Evolutionary conservation across 2,888 invertebrate species (phyloP).

Genomic region (Corbicula japonica): DNA sequence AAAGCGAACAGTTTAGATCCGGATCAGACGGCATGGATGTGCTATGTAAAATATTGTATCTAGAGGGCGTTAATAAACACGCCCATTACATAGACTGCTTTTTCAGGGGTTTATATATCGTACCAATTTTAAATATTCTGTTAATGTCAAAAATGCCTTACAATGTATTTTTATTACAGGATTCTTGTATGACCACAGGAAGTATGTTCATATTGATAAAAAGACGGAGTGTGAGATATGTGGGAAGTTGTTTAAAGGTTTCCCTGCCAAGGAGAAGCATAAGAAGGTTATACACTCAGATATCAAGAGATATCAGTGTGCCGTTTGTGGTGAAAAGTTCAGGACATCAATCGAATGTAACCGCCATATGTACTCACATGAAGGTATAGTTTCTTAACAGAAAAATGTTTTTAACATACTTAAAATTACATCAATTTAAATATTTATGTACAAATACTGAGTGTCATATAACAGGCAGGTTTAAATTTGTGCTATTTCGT

Average conservation of each 20-base stretch:
- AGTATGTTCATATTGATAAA: slow-evolving; percentile 30
- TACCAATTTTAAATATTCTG: background rate
- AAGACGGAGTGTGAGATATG: slow-evolving; percentile 30
- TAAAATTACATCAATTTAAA: background rate
- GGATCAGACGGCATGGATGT: background rate
- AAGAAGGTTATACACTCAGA: slow-evolving; percentile 25
- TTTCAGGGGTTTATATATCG: background rate
- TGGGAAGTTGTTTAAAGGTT: slow-evolving; percentile 21
- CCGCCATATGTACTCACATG: slow-evolving; percentile 17
- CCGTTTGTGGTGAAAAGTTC: slow-evolving; percentile 1
- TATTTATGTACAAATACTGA: background rate
- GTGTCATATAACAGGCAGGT: background rate
- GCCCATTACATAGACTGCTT: background rate
- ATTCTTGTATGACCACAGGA: slow-evolving; percentile 26
- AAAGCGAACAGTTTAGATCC: too few species aligned
- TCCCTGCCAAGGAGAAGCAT: slow-evolving; percentile 24
- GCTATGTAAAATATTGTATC: background rate
- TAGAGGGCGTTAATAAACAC: background rate
- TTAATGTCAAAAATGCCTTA: background rate
- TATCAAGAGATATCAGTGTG: background rate
- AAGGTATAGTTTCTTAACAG: background rate
- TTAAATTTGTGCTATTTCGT: background rate
- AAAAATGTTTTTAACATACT: background rate
- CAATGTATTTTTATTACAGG: slow-evolving; percentile 7
- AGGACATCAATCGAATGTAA: slow-evolving; percentile 19